A percentile compares a stretch with the other conserved stretches of the same genome.
phyloP scores from a whole-genome alignment of 2,113 vertebrate species.

The Cebidichthys violaceus region DNA sequence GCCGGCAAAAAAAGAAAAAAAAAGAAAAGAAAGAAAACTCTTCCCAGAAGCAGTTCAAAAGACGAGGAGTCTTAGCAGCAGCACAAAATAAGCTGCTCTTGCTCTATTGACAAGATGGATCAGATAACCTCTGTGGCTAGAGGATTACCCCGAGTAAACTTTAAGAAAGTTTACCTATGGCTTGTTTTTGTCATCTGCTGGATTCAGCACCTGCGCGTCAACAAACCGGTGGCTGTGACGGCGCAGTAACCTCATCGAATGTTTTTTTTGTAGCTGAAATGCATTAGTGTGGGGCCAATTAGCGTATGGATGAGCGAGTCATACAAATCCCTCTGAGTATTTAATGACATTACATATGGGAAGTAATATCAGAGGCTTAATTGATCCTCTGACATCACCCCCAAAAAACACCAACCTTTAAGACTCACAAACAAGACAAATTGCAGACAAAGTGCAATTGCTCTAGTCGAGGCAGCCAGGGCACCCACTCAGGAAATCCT shows the following conservation, averaged over 20 bases:
- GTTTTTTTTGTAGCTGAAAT: neutral
- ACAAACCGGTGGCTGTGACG: neutral
- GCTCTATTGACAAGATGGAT: conserved; percentile 75
- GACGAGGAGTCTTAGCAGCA: conserved; percentile 56
- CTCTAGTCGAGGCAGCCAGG: conserved; percentile 71
- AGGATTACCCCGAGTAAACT: conserved; percentile 70
- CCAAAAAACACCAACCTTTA: conserved; percentile 54
- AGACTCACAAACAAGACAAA: conserved; percentile 76
- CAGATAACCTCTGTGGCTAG: conserved; percentile 74
- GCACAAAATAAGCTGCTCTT: conserved; percentile 71
- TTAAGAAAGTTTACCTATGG: conserved; percentile 55
- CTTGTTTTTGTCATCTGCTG: conserved; percentile 24
- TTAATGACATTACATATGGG: conserved; percentile 18
- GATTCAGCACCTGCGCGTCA: conserved; percentile 18
- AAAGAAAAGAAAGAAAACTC: conserved; percentile 62
- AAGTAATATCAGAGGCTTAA: conserved; percentile 48
- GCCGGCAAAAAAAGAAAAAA: conserved; percentile 53
- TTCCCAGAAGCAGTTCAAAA: conserved; percentile 79
- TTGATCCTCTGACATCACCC: conserved; percentile 56
- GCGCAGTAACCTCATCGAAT: neutral
- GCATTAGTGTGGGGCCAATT: conserved; percentile 28
- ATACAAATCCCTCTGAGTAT: conserved; percentile 14
- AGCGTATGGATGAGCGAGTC: conserved; percentile 3
- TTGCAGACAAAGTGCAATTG: conserved; percentile 75
- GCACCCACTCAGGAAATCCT: conserved; percentile 82